These are phyloP conservation scores for Pseudococcus longispinus DNA, from an alignment of 2,888 invertebrate species.

Conservation along the genomic window DNA sequence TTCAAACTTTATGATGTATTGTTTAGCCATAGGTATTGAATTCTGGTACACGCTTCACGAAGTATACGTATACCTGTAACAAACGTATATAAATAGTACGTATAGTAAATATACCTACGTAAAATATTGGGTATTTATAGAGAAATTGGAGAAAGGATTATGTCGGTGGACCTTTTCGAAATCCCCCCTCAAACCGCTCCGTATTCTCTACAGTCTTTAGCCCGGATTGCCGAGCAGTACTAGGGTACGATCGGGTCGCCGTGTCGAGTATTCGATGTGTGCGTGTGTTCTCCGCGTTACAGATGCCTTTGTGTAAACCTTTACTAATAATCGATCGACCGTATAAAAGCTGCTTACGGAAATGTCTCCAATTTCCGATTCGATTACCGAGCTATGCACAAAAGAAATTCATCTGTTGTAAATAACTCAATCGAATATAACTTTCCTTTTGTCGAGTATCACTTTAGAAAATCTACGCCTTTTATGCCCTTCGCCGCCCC, in stretches of 20 bases:
- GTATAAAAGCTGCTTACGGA: constrained; percentile 43
- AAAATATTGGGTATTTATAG: neutral
- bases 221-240: neutral
- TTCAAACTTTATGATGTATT: no score
- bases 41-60: no score
- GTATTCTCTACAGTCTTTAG: neutral
- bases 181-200: neutral
- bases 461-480: constrained; percentile 32
- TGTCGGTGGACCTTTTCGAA: neutral
- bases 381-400: constrained; percentile 30
- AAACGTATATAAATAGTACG: neutral
- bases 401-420: constrained; percentile 42
- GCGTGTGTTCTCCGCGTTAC: neutral
- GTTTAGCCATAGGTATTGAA: no score
- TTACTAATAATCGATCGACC: constrained; percentile 46
- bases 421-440: constrained; percentile 39
- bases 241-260: neutral
- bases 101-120: neutral
- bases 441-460: constrained; percentile 13
- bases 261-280: neutral
- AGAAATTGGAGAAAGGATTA: neutral
- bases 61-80: neutral
- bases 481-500: neutral
- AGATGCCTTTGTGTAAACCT: constrained; percentile 26
- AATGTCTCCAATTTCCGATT: constrained; percentile 43